These are phyloP conservation scores for Drosophila arawakana DNA, from an alignment of 1,140 invertebrate species.

Conservation along the genomic window DNA sequence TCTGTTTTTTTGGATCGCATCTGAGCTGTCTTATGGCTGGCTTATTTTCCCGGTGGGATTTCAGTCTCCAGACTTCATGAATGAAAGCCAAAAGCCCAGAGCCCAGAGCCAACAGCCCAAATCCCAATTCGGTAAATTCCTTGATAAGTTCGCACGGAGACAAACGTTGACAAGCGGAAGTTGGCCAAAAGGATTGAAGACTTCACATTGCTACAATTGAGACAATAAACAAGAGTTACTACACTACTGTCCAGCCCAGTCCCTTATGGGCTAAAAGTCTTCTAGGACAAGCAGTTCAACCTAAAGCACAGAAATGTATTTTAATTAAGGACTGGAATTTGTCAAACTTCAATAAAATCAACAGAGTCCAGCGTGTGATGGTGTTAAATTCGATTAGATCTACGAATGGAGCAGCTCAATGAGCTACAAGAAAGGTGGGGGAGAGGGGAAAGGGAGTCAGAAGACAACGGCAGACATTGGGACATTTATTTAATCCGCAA, in stretches of 20 bases:
- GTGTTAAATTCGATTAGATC: conserved; percentile 75
- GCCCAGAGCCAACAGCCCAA: neutral
- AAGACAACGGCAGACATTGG: too few species aligned
- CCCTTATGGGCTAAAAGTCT: conserved; percentile 1
- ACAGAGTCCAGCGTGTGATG: conserved; percentile 46
- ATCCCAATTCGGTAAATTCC: conserved; percentile 9
- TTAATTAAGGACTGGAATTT: conserved; percentile 65
- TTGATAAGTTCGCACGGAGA: conserved; percentile 28
- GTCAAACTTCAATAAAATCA: conserved; percentile 45
- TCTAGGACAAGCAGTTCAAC: neutral
- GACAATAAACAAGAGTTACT: conserved; percentile 56
- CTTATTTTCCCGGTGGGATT: conserved; percentile 24
- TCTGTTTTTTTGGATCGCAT: conserved; percentile 42
- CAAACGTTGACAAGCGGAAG: conserved; percentile 66
- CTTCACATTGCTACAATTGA: conserved; percentile 62
- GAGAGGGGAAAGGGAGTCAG: conserved; percentile 20
- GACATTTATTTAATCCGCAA: conserved; percentile 78
- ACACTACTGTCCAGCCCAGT: too few species aligned
- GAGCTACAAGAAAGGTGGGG: conserved; percentile 22
- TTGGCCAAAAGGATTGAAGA: conserved; percentile 43
- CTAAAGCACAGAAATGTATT: conserved; percentile 14
- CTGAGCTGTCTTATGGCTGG: conserved; percentile 43
- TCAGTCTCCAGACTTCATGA: conserved; percentile 1
- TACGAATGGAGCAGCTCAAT: conserved; percentile 18
- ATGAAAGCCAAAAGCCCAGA: conserved; percentile 10